phyloP scores from a whole-genome alignment of 2,888 invertebrate genomes.

The Trypoxylon attenuatum region DNA sequence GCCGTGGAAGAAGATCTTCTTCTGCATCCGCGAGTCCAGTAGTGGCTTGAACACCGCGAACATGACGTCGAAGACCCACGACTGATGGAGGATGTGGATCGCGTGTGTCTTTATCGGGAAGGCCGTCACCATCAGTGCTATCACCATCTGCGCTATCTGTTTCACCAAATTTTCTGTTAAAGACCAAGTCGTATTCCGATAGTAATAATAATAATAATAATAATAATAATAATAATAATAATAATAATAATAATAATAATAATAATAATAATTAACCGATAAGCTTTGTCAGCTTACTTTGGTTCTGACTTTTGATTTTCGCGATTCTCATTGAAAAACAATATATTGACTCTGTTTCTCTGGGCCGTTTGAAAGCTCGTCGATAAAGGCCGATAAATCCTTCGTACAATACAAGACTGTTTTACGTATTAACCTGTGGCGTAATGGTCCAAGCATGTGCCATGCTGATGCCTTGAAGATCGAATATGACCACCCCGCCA shows the following conservation, averaged over 20 bases:
- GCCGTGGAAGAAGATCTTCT: constrained; percentile 83
- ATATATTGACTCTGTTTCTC: too few relatives aligned
- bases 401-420: not conserved
- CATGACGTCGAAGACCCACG: constrained; percentile 87
- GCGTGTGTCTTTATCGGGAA: constrained; percentile 85
- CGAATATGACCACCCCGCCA: constrained; percentile 86
- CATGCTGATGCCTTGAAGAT: constrained; percentile 82
- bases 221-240: too few relatives aligned
- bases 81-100: constrained; percentile 87
- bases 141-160: constrained; percentile 71
- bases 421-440: constrained; percentile 74
- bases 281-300: too few relatives aligned
- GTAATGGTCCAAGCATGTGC: constrained; percentile 85
- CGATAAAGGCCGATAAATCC: not conserved
- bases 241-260: too few relatives aligned
- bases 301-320: too few relatives aligned
- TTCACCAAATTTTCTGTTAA: too few relatives aligned
- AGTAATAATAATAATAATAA: too few relatives aligned
- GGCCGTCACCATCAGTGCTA: constrained; percentile 76
- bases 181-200: too few relatives aligned
- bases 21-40: constrained; percentile 81
- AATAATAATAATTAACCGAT: too few relatives aligned
- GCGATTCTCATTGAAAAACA: too few relatives aligned
- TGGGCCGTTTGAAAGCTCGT: constrained; percentile 7
- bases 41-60: constrained; percentile 87